phyloP scores from a whole-genome alignment of 2,113 vertebrate species.

The Noturus placidus region DNA sequence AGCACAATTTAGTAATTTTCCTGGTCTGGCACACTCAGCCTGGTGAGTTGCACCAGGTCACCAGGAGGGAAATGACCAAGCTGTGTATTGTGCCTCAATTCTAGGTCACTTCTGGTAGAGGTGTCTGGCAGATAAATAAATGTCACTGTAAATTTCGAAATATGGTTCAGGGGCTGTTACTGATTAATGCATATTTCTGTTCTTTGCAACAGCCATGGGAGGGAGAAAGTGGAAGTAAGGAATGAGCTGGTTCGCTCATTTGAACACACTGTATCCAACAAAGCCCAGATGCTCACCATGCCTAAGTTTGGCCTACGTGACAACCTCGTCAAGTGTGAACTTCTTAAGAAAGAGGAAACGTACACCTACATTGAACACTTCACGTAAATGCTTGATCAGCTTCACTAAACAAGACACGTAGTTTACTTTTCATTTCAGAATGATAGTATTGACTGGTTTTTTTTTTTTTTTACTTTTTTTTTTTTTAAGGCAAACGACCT shows the following conservation, averaged over 20 bases:
- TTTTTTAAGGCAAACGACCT: neutral
- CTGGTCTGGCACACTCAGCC: neutral
- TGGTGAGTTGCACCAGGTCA: neutral
- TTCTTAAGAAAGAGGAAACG: constrained; percentile 81
- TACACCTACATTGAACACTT: constrained; percentile 85
- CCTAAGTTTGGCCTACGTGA: constrained; percentile 86
- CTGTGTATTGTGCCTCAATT: neutral
- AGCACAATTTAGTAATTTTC: neutral
- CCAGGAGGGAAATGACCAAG: neutral
- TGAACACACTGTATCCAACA: constrained; percentile 74
- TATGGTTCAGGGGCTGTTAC: neutral
- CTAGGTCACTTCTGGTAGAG: neutral
- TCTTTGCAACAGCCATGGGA: constrained; percentile 52
- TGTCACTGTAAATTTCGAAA: neutral
- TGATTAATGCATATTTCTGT: neutral
- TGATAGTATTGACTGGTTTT: neutral
- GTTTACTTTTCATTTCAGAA: neutral
- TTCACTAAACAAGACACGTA: neutral
- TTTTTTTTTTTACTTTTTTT: too few relatives aligned
- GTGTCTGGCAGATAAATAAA: neutral
- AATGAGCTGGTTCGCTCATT: constrained; percentile 78
- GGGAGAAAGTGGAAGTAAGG: constrained; percentile 72
- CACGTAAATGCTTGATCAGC: constrained; percentile 70
- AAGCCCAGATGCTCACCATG: constrained; percentile 80
- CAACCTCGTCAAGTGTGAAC: constrained; percentile 84